Percentiles rank a stretch among this genome's conserved stretches.
Conservation (phyloP, 1,140 invertebrate species). For the Aradophagus sp. region DNA sequence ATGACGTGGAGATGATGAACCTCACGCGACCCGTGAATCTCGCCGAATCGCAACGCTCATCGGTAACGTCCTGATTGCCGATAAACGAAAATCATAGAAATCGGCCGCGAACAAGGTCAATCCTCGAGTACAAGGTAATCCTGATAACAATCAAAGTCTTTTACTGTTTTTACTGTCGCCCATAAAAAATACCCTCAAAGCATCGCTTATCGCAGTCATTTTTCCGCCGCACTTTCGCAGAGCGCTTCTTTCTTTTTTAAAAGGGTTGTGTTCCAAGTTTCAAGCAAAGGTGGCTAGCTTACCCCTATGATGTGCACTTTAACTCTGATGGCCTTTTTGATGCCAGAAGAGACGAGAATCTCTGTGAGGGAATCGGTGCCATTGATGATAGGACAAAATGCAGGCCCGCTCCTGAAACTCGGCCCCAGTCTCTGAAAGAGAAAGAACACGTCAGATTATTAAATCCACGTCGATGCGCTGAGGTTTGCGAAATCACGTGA, state of each 20-base stretch:
- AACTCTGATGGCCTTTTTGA: conserved; percentile 91
- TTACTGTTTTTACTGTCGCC: conserved; percentile 20
- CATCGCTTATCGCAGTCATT: conserved; percentile 6
- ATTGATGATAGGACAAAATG: conserved; percentile 95
- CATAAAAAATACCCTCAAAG: conserved; percentile 13
- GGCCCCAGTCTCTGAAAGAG: conserved; percentile 87
- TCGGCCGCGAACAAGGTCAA: conserved; percentile 27
- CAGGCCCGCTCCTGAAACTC: conserved; percentile 93
- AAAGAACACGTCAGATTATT: conserved; percentile 30
- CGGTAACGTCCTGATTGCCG: conserved; percentile 32
- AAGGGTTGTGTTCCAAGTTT: conserved; percentile 37
- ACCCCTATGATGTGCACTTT: conserved; percentile 94
- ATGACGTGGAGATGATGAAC: conserved; percentile 38
- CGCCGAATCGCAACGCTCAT: conserved; percentile 31
- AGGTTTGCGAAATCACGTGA: conserved; percentile 12
- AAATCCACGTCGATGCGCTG: background rate
- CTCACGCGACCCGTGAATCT: conserved; percentile 26
- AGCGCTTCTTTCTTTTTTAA: conserved; percentile 33
- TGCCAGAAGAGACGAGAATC: conserved; percentile 92
- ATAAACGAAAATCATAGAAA: conserved; percentile 39
- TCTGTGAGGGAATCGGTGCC: conserved; percentile 89
- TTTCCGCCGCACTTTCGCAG: conserved; percentile 14
- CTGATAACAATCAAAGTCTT: conserved; percentile 32
- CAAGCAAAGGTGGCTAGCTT: conserved; percentile 60
- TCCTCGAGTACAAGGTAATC: conserved; percentile 21